These are phyloP conservation scores for Cassiopea andromeda DNA, from an alignment of 30 jellyfish, hydroid and myxozoan species.

Conservation along the genomic window DNA sequence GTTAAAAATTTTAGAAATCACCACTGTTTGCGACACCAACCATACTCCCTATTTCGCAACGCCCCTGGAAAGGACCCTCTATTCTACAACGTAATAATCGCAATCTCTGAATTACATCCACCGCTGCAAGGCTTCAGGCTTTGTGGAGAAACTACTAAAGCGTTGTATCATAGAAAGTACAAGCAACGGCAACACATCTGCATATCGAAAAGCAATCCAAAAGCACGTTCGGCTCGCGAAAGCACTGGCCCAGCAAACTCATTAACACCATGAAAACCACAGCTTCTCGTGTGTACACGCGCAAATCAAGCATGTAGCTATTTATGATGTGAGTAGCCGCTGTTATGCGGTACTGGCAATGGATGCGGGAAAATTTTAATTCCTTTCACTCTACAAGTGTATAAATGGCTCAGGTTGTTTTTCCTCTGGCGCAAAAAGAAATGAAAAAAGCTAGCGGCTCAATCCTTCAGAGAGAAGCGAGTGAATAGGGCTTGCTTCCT, in stretches of 20 bases:
- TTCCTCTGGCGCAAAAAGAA: background rate
- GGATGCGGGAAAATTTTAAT: background rate
- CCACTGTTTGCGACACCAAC: too few relatives aligned
- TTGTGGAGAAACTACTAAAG: too few relatives aligned
- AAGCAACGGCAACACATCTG: too few relatives aligned
- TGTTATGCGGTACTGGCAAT: background rate
- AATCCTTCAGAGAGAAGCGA: background rate
- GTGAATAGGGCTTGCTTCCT: too few relatives aligned
- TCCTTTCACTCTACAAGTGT: background rate
- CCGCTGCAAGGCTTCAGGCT: too few relatives aligned
- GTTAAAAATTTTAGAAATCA: too few relatives aligned
- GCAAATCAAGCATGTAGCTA: background rate
- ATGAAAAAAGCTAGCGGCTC: background rate
- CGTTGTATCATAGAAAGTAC: too few relatives aligned
- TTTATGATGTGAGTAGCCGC: conserved; percentile 2
- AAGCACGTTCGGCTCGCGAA: background rate
- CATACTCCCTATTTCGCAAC: too few relatives aligned
- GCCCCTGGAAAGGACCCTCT: too few relatives aligned
- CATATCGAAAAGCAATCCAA: too few relatives aligned
- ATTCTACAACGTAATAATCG: too few relatives aligned
- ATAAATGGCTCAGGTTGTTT: background rate
- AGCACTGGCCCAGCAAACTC: background rate
- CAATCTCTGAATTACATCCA: too few relatives aligned
- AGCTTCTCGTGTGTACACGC: conserved; percentile 9
- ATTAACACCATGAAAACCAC: background rate